phyloP scores from a whole-genome alignment of 2,113 vertebrate species.

The Cromileptes altivelis region DNA sequence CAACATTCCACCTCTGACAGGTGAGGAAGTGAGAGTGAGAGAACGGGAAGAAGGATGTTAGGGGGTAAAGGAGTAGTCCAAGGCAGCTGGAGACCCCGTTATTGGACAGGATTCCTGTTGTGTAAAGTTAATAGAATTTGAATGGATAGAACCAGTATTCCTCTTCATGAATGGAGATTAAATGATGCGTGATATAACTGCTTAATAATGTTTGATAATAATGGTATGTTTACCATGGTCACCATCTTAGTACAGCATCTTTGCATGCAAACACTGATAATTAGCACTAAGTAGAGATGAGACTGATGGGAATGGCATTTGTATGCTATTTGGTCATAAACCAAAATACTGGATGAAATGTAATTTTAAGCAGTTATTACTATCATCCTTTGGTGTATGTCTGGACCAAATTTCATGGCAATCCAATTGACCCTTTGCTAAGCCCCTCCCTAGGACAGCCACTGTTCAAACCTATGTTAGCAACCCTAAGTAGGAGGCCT shows the following conservation, averaged over 20 bases:
- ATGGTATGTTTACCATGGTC: neutral
- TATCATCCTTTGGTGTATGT: neutral
- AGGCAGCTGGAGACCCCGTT: slow-evolving; percentile 78
- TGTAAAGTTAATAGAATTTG: slow-evolving; percentile 64
- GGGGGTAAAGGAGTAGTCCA: slow-evolving; percentile 73
- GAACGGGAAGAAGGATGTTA: slow-evolving; percentile 80
- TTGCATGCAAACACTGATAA: too few species aligned
- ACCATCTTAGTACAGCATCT: too few species aligned
- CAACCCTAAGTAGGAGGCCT: too few species aligned
- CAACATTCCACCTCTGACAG: slow-evolving; percentile 86
- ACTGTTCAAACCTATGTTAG: too few species aligned
- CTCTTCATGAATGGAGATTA: slow-evolving; percentile 32
- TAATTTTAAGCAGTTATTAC: neutral
- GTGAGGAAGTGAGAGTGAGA: slow-evolving; percentile 86
- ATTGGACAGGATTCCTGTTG: slow-evolving; percentile 69
- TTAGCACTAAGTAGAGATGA: too few species aligned
- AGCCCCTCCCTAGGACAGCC: too few species aligned
- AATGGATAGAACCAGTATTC: slow-evolving; percentile 48
- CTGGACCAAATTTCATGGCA: neutral
- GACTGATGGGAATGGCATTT: too few species aligned
- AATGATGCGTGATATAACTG: neutral
- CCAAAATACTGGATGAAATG: neutral
- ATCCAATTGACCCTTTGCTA: neutral
- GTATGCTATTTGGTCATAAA: too few species aligned
- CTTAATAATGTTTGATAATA: neutral